phyloP scores from a whole-genome alignment of 2,113 vertebrate species.

The Raja brachyura region DNA sequence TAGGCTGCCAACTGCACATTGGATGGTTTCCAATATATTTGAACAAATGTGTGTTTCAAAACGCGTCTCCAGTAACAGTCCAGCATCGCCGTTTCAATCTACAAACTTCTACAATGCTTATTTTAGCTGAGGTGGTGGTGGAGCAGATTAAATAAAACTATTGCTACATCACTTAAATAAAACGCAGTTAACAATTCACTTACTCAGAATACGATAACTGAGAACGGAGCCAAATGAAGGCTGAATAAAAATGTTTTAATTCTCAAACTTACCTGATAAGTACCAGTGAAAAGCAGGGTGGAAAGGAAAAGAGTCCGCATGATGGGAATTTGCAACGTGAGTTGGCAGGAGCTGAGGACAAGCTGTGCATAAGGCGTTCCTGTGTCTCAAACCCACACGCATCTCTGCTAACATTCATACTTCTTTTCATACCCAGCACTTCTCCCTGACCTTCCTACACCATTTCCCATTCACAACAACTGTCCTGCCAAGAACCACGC shows the following conservation, averaged over 20 bases:
- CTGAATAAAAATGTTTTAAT: not conserved
- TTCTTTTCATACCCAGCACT: not conserved
- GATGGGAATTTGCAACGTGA: not conserved
- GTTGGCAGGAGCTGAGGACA: conserved; percentile 16
- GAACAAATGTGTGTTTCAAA: not conserved
- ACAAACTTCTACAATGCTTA: not conserved
- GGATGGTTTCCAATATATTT: not conserved
- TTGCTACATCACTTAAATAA: not conserved
- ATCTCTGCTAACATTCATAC: conserved; percentile 20
- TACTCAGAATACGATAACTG: too few relatives aligned
- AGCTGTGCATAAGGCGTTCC: not conserved
- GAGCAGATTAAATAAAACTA: not conserved
- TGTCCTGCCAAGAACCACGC: conserved; percentile 8
- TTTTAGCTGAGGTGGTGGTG: not conserved
- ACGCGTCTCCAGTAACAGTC: not conserved
- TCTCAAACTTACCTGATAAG: conserved; percentile 3
- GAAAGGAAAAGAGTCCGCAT: not conserved
- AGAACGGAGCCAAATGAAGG: not conserved
- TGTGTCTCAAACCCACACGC: conserved; percentile 21
- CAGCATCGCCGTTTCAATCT: not conserved
- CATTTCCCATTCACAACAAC: conserved; percentile 27
- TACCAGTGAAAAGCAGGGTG: conserved; percentile 20
- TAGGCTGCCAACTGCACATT: not conserved
- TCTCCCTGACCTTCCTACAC: conserved; percentile 3
- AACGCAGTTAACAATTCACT: not conserved